Evolutionary conservation across 1,140 invertebrate species (phyloP).

Genomic region (Ceratina calcarata): DNA sequence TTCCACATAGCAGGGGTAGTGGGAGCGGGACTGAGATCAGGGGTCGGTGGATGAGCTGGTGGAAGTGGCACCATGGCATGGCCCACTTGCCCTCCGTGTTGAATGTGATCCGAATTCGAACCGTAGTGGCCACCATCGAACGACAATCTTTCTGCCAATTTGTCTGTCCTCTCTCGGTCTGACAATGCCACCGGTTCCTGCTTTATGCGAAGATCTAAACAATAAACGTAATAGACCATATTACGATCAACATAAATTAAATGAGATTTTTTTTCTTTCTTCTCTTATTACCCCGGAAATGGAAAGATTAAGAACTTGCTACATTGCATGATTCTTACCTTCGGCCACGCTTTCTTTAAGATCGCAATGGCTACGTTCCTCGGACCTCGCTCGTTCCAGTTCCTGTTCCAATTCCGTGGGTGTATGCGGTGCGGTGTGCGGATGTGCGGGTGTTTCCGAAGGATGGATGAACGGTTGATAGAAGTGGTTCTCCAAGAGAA

Average conservation of each 20-base stretch:
- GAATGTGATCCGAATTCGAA: conserved; percentile 72
- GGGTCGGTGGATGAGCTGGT: conserved; percentile 73
- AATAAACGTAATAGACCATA: not conserved
- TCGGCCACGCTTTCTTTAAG: conserved; percentile 77
- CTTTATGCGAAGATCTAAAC: conserved; percentile 83
- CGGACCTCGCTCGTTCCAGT: conserved; percentile 73
- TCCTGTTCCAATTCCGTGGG: conserved; percentile 77
- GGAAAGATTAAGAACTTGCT: no score
- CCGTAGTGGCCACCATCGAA: conserved; percentile 74
- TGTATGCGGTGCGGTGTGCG: conserved; percentile 77
- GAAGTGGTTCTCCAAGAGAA: conserved; percentile 76
- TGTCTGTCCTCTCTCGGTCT: conserved; percentile 79
- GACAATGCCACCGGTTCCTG: conserved; percentile 80
- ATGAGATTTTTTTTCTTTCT: not conserved
- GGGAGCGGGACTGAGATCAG: conserved; percentile 79
- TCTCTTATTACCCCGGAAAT: no score
- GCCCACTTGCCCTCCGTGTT: conserved; percentile 67
- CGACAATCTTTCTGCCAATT: conserved; percentile 78
- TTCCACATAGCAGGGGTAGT: conserved; percentile 80
- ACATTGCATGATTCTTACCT: conserved; percentile 61
- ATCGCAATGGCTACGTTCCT: conserved; percentile 74
- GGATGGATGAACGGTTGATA: conserved; percentile 75
- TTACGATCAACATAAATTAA: no score
- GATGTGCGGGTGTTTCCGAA: conserved; percentile 71
- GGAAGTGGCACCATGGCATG: conserved; percentile 68